A percentile compares a stretch with the other conserved stretches of the same genome.
Evolutionary conservation across 2,113 vertebrate genomes (phyloP).

Genomic region (Sigmodon hispidus): DNA sequence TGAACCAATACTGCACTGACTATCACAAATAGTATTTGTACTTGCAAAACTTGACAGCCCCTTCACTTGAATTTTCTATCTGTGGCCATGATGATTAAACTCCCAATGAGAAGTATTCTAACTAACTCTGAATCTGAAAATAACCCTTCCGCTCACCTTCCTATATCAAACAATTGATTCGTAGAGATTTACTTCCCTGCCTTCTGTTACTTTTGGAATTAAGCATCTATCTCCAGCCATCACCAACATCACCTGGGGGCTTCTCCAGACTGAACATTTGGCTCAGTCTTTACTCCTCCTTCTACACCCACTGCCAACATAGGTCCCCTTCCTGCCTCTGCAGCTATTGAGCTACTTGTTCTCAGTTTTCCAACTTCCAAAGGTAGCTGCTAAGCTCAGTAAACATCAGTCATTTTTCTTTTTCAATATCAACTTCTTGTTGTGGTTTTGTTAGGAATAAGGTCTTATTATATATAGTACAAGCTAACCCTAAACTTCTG

Average conservation of each 20-base stretch:
- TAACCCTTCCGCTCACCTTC: not conserved
- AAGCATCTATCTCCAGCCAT: not conserved
- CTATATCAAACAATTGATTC: not conserved
- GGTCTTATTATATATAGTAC: not conserved
- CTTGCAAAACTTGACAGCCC: not conserved
- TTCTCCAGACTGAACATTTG: not conserved
- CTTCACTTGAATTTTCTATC: not conserved
- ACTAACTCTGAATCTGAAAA: not conserved
- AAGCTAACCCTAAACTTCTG: not conserved
- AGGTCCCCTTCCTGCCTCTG: not conserved
- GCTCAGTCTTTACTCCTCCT: not conserved
- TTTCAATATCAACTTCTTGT: not conserved
- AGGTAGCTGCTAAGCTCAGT: not conserved
- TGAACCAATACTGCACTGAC: not conserved
- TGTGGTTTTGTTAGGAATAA: not conserved
- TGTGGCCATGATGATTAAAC: not conserved
- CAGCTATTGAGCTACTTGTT: not conserved
- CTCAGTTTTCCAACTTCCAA: slow-evolving; percentile 37
- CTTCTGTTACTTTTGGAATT: not conserved
- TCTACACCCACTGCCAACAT: not conserved
- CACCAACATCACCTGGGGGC: not conserved
- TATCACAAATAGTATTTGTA: not conserved
- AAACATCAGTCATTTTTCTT: not conserved
- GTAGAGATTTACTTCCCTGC: not conserved
- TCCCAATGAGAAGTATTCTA: not conserved